These are phyloP conservation scores for Hephaestus fuliginosus DNA, from an alignment of 2,797 vertebrate species.

Conservation along the genomic window DNA sequence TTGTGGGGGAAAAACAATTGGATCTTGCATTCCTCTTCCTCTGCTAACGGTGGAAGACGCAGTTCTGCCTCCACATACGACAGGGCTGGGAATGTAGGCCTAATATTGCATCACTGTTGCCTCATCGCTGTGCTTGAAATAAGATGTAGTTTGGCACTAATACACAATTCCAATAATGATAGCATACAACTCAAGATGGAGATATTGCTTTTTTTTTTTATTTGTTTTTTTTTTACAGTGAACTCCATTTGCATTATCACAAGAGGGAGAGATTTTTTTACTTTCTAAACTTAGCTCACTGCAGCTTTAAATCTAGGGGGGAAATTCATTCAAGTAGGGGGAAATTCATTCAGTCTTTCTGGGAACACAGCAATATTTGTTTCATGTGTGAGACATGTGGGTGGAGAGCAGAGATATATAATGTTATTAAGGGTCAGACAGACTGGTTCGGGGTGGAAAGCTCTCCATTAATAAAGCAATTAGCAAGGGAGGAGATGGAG, in stretches of 20 bases:
- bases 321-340: too few species aligned
- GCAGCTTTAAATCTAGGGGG: neutral
- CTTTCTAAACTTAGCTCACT: neutral
- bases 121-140: slow-evolving; percentile 10
- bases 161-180: slow-evolving; percentile 38
- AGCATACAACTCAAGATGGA: slow-evolving; percentile 36
- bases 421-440: slow-evolving; percentile 50
- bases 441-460: slow-evolving; percentile 46
- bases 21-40: slow-evolving; percentile 22
- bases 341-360: neutral
- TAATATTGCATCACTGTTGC: neutral
- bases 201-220: neutral
- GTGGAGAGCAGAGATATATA: slow-evolving; percentile 29
- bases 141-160: slow-evolving; percentile 19
- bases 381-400: slow-evolving; percentile 23
- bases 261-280: slow-evolving; percentile 9
- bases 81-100: slow-evolving; percentile 3
- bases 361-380: neutral
- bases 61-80: slow-evolving; percentile 5
- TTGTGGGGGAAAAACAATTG: slow-evolving; percentile 46
- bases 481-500: slow-evolving; percentile 52
- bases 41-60: slow-evolving; percentile 4
- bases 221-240: neutral
- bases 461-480: slow-evolving; percentile 78
- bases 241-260: slow-evolving; percentile 33